Base-by-base conservation (phyloP, 2,888 invertebrate genomes). In the Hypsopygia costalis region DNA sequence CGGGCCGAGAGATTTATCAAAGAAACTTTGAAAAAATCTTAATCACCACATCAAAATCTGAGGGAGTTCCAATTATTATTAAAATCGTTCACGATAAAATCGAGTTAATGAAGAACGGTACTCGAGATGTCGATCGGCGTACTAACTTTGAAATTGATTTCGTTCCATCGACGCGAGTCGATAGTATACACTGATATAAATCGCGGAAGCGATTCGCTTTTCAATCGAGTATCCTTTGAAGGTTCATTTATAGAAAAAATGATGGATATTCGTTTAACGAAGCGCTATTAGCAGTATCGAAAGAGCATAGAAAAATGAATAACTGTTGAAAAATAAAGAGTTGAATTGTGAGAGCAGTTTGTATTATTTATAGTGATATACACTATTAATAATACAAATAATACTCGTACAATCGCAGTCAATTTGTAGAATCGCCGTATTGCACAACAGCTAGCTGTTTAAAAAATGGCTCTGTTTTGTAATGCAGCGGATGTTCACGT, bases 101-200 rank as follows among this genome's bases (percentile, higher is more conserved):
- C 87, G 69, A 78, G 73, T 79, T 85, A 87, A 87, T 85, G 82
- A 85, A 83, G 82, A 81, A 81, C 81, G 78, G 82, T 75, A 72
- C 69, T 61, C 60, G 63, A 70, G 73, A 81, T 81, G 74, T 64
- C 67, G 79, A 80, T 81, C 73, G 59, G 55, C 56, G 62, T 57
- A 65, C 60, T 56, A 72, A 75, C 66, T 72, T 69, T 69, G 70
- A 79, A 83, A 85, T 86, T 82, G 85, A 85, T 86, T 87, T 82
- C 76, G 73, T 81, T 80, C 74, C 76, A 65, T 66, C 70, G 77
- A 70, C 66, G 71, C 70, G 69, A 63, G 59, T 59, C 67, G 81
- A 85, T 81, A 59, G 68, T 65, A 67, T 60, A 53, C 52, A 50
- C 55, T 66, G 82, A 83, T 83, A 79, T 68, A 54, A 66, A 75